Evolutionary conservation across 2,113 vertebrate genomes (phyloP).

Genomic region (Oryzias javanicus): DNA sequence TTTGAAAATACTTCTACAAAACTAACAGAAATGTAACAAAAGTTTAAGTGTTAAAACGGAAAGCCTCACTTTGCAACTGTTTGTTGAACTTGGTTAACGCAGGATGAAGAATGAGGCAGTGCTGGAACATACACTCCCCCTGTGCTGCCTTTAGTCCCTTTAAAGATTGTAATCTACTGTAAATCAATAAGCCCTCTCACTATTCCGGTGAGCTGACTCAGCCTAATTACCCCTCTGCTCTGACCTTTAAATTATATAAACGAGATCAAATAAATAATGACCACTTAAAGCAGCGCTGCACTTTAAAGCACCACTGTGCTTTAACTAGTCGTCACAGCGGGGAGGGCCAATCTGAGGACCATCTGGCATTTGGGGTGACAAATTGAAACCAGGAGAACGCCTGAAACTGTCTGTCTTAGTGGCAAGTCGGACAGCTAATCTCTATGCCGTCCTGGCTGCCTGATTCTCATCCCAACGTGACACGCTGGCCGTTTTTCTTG

Average conservation of each 20-base stretch:
- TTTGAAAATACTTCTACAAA: no score
- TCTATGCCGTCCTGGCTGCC: conserved; percentile 51
- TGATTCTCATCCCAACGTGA: conserved; percentile 59
- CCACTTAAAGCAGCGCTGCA: conserved; percentile 57
- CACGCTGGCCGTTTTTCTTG: conserved; percentile 37
- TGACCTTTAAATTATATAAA: conserved; percentile 71
- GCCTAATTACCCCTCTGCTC: conserved; percentile 69
- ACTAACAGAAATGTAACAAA: no score
- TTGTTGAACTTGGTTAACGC: conserved; percentile 7
- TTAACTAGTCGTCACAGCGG: no score
- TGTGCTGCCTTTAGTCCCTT: conserved; percentile 34
- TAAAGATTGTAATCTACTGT: conserved; percentile 74
- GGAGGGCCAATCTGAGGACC: conserved; percentile 23
- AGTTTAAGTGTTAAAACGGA: no score
- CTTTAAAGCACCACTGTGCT: conserved; percentile 39
- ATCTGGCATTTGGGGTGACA: conserved; percentile 53
- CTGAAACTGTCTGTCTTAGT: conserved; percentile 55
- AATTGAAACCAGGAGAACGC: conserved; percentile 58
- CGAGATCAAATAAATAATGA: conserved; percentile 76
- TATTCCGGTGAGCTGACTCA: conserved; percentile 68
- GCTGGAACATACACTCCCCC: conserved; percentile 22
- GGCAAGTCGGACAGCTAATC: conserved; percentile 66
- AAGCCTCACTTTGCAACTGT: neutral
- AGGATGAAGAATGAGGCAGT: conserved; percentile 3
- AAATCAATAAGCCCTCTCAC: conserved; percentile 69